phyloP scores from a whole-genome alignment of 1,140 invertebrate genomes.

The Ips typographus region DNA sequence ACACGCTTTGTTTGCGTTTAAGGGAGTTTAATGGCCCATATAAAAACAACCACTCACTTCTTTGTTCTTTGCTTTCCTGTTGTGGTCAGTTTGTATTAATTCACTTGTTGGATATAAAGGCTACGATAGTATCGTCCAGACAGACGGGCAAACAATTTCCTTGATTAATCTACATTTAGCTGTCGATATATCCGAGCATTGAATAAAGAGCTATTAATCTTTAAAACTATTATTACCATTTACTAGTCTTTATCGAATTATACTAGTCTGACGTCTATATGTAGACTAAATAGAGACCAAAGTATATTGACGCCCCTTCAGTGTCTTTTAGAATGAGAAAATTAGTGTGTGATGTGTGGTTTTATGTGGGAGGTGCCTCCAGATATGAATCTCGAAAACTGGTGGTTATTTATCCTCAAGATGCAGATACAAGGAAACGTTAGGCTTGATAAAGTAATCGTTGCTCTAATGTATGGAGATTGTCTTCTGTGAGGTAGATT shows the following conservation, averaged over 20 bases:
- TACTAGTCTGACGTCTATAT: conserved; percentile 22
- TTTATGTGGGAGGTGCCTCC: conserved; percentile 25
- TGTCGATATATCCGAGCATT: conserved; percentile 5
- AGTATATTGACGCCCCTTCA: conserved; percentile 25
- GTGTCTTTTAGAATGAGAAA: conserved; percentile 27
- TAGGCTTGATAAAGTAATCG: conserved; percentile 29
- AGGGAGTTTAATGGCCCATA: no score
- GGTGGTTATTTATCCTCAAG: conserved; percentile 24
- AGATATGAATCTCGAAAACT: conserved; percentile 32
- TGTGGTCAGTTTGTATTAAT: no score
- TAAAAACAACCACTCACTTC: no score
- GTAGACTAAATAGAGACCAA: conserved; percentile 25
- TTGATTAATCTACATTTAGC: conserved; percentile 5
- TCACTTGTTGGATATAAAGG: no score
- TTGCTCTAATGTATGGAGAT: conserved; percentile 26
- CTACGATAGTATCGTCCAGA: neutral
- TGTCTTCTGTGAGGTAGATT: neutral
- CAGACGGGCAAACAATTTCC: neutral
- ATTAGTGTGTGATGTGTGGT: conserved; percentile 27
- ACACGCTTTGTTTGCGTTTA: no score
- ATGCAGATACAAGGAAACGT: conserved; percentile 26
- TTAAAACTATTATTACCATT: conserved; percentile 13
- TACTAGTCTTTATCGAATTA: conserved; percentile 24
- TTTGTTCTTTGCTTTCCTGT: no score
- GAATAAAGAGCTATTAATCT: conserved; percentile 25